Evolutionary conservation across 2,888 invertebrate genomes (phyloP).

Genomic region (Gastracanthus pulcherrimus): DNA sequence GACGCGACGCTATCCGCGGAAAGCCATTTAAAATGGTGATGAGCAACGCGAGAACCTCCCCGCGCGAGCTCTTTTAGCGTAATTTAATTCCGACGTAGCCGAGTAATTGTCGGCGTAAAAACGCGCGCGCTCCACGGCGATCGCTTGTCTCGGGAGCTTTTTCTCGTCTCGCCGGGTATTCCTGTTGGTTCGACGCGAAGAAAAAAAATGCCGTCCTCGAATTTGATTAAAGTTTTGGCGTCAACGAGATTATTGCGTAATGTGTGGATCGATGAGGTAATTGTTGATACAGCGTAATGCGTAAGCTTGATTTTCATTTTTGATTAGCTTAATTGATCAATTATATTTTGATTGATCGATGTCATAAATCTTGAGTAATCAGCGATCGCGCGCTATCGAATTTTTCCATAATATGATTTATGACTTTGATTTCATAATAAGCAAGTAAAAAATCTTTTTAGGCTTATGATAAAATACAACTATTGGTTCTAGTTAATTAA

Average conservation of each 20-base stretch:
- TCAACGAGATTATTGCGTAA: not conserved
- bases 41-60: slow-evolving; percentile 30
- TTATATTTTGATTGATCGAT: not conserved
- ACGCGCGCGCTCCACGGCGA: not conserved
- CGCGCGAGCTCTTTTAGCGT: slow-evolving; percentile 40
- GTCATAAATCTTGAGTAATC: slow-evolving; percentile 16
- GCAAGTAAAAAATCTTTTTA: not conserved
- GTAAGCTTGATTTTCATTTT: slow-evolving; percentile 7
- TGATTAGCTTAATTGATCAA: slow-evolving; percentile 38
- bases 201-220: not conserved
- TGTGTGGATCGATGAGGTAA: slow-evolving; percentile 5
- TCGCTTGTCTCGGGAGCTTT: not conserved
- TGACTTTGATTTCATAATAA: not conserved
- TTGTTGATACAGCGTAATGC: not conserved
- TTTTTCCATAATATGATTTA: slow-evolving; percentile 2
- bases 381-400: not conserved
- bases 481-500: too few relatives aligned
- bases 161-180: too few relatives aligned
- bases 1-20: slow-evolving; percentile 32
- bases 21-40: slow-evolving; percentile 51
- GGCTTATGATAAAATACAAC: not conserved
- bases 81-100: slow-evolving; percentile 40
- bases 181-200: not conserved
- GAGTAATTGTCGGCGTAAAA: slow-evolving; percentile 36
- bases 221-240: not conserved